Evolutionary conservation across 2,113 vertebrate species (phyloP).

Genomic region (Chelonoidis abingdonii): DNA sequence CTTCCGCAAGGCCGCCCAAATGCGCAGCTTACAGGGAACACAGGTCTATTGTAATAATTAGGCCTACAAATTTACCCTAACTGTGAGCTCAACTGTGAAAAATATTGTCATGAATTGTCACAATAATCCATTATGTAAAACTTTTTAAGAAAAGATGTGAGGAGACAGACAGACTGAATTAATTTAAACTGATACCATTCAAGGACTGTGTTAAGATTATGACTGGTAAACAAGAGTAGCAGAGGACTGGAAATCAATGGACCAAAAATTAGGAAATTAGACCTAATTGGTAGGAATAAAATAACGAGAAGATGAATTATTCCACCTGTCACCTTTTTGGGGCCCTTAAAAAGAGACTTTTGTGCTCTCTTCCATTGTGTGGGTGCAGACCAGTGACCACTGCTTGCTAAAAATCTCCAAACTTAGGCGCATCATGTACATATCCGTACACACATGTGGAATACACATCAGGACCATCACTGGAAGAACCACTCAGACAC

Average conservation of each 20-base stretch:
- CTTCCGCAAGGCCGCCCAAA: too few species aligned
- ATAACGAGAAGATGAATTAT: too few species aligned
- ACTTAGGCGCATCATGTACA: neutral
- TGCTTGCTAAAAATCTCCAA: neutral
- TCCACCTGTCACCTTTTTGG: too few species aligned
- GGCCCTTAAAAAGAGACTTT: too few species aligned
- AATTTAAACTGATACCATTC: neutral
- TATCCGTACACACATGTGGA: too few species aligned
- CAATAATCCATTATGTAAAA: neutral
- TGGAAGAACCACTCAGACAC: neutral
- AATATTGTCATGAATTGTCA: too few species aligned
- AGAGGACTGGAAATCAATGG: neutral
- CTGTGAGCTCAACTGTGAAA: too few species aligned
- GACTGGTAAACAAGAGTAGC: neutral
- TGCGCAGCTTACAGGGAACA: too few species aligned
- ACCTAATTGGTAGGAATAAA: too few species aligned
- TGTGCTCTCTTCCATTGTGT: too few species aligned
- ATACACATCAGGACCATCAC: neutral
- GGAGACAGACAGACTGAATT: neutral
- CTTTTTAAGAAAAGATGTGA: neutral
- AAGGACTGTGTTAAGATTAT: neutral
- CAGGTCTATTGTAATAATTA: too few species aligned
- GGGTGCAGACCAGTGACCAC: neutral
- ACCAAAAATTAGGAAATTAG: neutral
- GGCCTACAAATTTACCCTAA: too few species aligned